Base-by-base conservation (phyloP, 2,113 vertebrate genomes). In the Passerina amoena region DNA sequence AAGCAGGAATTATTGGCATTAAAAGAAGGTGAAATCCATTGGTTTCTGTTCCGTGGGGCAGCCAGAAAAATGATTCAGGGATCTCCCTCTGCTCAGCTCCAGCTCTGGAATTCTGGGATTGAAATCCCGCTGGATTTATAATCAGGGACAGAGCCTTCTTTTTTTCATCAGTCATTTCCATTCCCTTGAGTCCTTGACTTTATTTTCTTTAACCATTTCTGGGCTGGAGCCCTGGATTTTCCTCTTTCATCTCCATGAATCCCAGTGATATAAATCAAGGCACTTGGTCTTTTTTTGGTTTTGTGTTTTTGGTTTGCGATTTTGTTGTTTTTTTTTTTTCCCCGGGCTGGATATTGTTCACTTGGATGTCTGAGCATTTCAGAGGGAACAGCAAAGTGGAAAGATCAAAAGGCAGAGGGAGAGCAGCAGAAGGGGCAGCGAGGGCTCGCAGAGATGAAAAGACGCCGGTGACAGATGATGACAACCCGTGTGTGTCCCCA, bases 261-360 rank as follows among this genome's bases (percentile, higher is more conserved):
- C 17, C 10, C 0, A 1, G 20, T 1, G 12, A 28, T 22, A 37
- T 0, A 51, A 79, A 79, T 7, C 31, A 11, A 75, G 20, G 23
- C 20, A 8, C 2, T 1, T 9, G 2, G 0, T 33, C 9, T 30
- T 38, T 79, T 79, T 44, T 27, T 13, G 2, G 6, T 27, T 54
- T 18, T 42, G n/a, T 24, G 10, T 7, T 25, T 59, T 37, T 25
- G 10, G 5, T 59, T 10, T 16, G 22, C 30, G 2, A 4, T 16
- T 18, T 37, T 4, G 22, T 14, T 53, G 10, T 3, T 16, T 14
- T 2, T 21, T 9, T 37, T 15, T 14, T 11, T 19, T 22, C 12
- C 5, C 45, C 21, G 12, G 28, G 17, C 65, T 79, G 81, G 44
- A 7, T 70, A 5, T 37, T 21, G 6, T n/a, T 89, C 61, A 3